phyloP scores from a whole-genome alignment of 2,888 invertebrate genomes.

The Drosophila leonis region DNA sequence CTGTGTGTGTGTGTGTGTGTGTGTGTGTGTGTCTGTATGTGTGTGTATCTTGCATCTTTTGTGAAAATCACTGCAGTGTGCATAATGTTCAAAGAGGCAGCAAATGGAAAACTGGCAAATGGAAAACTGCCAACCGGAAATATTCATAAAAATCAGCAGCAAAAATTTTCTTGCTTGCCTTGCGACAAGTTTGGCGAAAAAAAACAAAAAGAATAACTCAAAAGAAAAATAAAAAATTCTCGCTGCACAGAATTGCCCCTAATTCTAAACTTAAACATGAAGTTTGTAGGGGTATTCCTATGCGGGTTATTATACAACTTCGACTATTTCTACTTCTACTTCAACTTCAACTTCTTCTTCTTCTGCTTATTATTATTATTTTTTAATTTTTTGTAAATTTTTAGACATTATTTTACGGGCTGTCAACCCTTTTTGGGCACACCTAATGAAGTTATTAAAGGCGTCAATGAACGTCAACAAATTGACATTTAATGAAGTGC shows the following conservation, averaged over 20 bases:
- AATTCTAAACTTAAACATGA: constrained; percentile 22
- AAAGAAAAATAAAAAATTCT: constrained; percentile 1
- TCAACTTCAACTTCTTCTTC: neutral
- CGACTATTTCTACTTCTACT: neutral
- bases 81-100: constrained; percentile 62
- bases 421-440: constrained; percentile 53
- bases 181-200: constrained; percentile 26
- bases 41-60: constrained; percentile 62
- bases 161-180: constrained; percentile 27
- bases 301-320: constrained; percentile 44
- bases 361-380: neutral
- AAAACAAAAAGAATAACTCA: neutral
- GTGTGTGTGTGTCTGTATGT: constrained; percentile 21
- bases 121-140: constrained; percentile 33
- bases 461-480: constrained; percentile 78
- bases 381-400: constrained; percentile 8
- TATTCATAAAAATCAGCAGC: constrained; percentile 64
- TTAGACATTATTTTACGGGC: neutral
- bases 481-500: constrained; percentile 79
- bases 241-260: constrained; percentile 32
- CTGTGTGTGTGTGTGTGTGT: constrained; percentile 13
- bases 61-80: constrained; percentile 79
- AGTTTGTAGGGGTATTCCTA: constrained; percentile 26
- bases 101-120: constrained; percentile 44
- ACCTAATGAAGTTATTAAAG: constrained; percentile 76